Evolutionary conservation across 2,113 vertebrate genomes (phyloP), one percentile per base, ranked within the genome.

Genomic region (Coracopsis vasa): DNA sequence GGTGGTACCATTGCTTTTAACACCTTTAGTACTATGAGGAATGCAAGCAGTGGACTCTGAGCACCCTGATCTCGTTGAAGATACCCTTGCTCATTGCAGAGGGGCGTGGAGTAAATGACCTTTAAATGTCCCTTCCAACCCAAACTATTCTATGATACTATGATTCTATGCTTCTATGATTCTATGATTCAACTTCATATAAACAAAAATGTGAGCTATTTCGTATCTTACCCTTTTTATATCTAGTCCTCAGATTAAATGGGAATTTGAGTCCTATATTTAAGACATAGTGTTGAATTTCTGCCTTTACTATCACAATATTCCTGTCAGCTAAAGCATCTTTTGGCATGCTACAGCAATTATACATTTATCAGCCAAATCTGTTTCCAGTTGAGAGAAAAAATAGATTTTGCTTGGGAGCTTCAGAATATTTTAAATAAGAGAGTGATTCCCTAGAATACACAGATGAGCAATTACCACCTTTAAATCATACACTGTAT

Each of bases 311-410:
- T 88, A 78, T 71, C 37, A 78, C 48, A 90, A 80, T 90, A 93
- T 88, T 94, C 74, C 60, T 92, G 45, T 74, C 79, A 80, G 27
- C 39, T 88, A 83, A 88, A 79, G 24, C 11, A 1, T 65, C 44
- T 86, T 78, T 56, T 80, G 66, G 50, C 51, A 75, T 71, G 47
- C 64, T 50, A 13, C 35, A 47, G 82, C 35, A 80, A 81, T 80
- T 92, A 62, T 25, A 47, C 31, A 39, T 90, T 92, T 93, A 96
- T 96, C 79, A 80, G 73, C n/a, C 47, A 92, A 91, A 90, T 50
- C 14, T 90, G 7, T 67, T 97, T 94, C 47, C 72, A 84, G 35
- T 25, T 78, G 42, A 92, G 54, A 79, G 72, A 83, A 80, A 85
- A 89, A 94, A 65, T 9, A 86, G 54, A 54, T 93, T 69, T 88